Evolutionary conservation across 2,113 vertebrate species (phyloP).

Genomic region (Nothobranchius kuhntae): DNA sequence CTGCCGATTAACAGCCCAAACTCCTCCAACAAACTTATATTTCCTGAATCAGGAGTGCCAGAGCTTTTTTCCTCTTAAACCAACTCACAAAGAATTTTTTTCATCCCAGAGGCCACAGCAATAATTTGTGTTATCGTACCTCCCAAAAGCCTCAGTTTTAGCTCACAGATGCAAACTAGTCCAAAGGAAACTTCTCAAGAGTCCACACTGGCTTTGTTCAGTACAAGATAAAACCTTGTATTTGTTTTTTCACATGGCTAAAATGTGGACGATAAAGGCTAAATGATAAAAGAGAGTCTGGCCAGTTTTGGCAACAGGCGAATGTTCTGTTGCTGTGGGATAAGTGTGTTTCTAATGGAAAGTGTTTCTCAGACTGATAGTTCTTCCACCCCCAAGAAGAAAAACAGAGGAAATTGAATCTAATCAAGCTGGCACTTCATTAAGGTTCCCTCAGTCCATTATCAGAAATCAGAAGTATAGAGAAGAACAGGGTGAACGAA

Average conservation of each 20-base stretch:
- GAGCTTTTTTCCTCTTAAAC: too few species aligned
- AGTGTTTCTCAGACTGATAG: constrained; percentile 68
- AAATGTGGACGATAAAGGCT: constrained; percentile 30
- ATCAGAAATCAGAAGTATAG: constrained; percentile 51
- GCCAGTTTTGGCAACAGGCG: constrained; percentile 13
- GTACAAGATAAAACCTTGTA: constrained; percentile 40
- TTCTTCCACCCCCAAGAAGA: constrained; percentile 28
- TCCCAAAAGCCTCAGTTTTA: too few species aligned
- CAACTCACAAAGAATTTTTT: too few species aligned
- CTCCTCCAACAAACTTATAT: too few species aligned
- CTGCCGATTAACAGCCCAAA: too few species aligned
- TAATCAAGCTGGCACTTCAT: constrained; percentile 67
- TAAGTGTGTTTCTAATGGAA: constrained; percentile 58
- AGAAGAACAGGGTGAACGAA: constrained; percentile 27
- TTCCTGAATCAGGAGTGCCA: too few species aligned
- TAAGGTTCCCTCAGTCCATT: constrained; percentile 55
- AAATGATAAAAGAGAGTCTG: constrained; percentile 17
- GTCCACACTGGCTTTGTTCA: constrained; percentile 28
- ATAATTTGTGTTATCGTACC: too few species aligned
- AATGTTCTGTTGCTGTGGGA: constrained; percentile 58
- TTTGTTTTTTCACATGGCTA: constrained; percentile 36
- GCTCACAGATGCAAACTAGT: too few species aligned
- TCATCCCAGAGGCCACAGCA: too few species aligned
- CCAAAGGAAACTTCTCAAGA: background rate
- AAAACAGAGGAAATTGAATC: constrained; percentile 59